Conservation (phyloP, 2,797 vertebrate genomes). For the Catharus ustulatus region DNA sequence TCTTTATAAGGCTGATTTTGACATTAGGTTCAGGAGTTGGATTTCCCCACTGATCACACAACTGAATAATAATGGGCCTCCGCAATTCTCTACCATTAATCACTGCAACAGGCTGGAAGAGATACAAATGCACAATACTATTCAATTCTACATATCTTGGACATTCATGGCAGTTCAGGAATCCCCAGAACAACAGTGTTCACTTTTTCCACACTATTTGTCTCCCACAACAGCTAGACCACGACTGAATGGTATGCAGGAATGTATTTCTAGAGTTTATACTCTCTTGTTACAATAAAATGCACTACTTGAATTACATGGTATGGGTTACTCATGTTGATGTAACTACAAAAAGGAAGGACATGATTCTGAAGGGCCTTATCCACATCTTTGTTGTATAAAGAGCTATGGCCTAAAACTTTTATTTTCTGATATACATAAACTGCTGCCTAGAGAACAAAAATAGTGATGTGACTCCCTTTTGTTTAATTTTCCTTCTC, state of each 20-base stretch:
- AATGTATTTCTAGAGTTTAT: not conserved
- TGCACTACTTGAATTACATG: not conserved
- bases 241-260: not conserved
- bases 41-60: conserved; percentile 90
- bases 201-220: not conserved
- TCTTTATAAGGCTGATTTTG: conserved; percentile 71
- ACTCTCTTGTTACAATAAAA: not conserved
- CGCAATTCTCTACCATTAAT: conserved; percentile 83
- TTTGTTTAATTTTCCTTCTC: not conserved
- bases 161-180: not conserved
- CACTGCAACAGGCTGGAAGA: conserved; percentile 83
- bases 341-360: not conserved
- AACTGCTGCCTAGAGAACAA: not conserved
- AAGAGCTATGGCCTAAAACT: not conserved
- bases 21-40: conserved; percentile 81
- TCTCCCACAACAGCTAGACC: not conserved
- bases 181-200: not conserved
- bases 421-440: not conserved
- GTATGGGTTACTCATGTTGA: not conserved
- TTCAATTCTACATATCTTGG: not conserved
- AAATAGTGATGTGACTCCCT: not conserved
- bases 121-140: not conserved
- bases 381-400: not conserved
- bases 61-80: conserved; percentile 81
- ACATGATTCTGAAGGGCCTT: not conserved